Evolutionary conservation across 2,888 invertebrate species (phyloP).

Genomic region (Epinotia nisella): DNA sequence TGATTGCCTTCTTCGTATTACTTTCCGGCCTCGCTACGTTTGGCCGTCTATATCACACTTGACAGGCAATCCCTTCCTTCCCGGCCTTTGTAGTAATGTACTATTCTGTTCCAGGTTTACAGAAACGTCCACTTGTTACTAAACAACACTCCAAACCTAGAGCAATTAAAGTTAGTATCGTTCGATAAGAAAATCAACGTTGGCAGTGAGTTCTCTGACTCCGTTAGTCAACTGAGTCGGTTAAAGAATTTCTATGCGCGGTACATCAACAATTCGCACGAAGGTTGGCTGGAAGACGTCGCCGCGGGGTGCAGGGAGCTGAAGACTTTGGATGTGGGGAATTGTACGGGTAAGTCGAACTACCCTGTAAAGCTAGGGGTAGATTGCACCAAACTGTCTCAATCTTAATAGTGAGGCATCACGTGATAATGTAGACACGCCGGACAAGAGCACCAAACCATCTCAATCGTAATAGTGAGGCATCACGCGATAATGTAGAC

Average conservation of each 20-base stretch:
- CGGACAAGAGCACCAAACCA: too few species aligned
- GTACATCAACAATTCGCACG: slow-evolving; percentile 26
- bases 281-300: slow-evolving; percentile 27
- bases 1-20: too few species aligned
- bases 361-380: too few species aligned
- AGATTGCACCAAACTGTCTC: too few species aligned
- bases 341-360: slow-evolving; percentile 17
- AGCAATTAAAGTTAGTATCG: slow-evolving; percentile 14
- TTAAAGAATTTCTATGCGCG: slow-evolving; percentile 8
- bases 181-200: slow-evolving; percentile 23
- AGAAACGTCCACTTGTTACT: slow-evolving; percentile 20
- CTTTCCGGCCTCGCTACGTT: too few species aligned
- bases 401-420: too few species aligned
- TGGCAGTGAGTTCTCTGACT: not conserved
- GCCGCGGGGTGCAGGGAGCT: slow-evolving; percentile 20
- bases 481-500: too few species aligned
- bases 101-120: slow-evolving; percentile 29
- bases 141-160: slow-evolving; percentile 26
- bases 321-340: slow-evolving; percentile 8
- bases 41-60: too few species aligned
- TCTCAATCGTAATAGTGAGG: too few species aligned
- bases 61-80: too few species aligned
- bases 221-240: not conserved
- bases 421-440: too few species aligned
- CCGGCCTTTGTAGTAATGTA: too few species aligned